These are phyloP conservation scores for Leucoraja erinaceus DNA, from an alignment of 2,113 vertebrate genomes.

Conservation along the genomic window DNA sequence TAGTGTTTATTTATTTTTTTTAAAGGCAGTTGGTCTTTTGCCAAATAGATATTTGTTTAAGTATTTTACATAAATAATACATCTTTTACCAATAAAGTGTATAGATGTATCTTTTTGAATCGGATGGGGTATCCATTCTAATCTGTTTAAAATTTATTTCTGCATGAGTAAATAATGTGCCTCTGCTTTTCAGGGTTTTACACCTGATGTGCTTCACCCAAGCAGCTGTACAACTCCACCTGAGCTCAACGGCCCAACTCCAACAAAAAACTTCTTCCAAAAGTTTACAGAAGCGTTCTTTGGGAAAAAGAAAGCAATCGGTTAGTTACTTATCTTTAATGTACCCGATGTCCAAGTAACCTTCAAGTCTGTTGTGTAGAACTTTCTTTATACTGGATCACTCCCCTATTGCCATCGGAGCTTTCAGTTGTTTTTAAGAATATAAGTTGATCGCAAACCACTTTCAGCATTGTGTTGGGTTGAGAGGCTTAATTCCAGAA, in stretches of 20 bases:
- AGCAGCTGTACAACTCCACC: slow-evolving; percentile 85
- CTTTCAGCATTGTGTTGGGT: no score
- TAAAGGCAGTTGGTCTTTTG: no score
- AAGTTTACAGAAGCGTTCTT: slow-evolving; percentile 95
- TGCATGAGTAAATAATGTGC: background rate
- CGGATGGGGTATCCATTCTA: background rate
- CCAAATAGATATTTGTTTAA: no score
- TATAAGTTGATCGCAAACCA: no score
- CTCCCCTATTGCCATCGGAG: no score
- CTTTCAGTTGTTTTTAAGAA: no score
- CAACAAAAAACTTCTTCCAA: slow-evolving; percentile 84
- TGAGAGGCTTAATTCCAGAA: no score
- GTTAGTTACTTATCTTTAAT: slow-evolving; percentile 51
- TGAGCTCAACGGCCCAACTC: slow-evolving; percentile 80
- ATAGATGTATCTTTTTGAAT: background rate
- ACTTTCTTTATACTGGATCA: background rate
- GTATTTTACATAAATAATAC: no score
- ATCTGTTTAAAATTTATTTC: background rate
- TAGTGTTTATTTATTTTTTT: no score
- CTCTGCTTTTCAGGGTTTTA: slow-evolving; percentile 70
- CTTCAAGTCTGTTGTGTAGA: background rate
- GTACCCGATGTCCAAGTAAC: background rate
- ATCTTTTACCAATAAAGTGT: no score
- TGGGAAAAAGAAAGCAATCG: slow-evolving; percentile 79
- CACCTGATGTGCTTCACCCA: slow-evolving; percentile 82